A percentile compares a stretch with the other conserved stretches of the same genome.
phyloP scores from a whole-genome alignment of 2,113 vertebrate species.

The Circaetus gallicus region DNA sequence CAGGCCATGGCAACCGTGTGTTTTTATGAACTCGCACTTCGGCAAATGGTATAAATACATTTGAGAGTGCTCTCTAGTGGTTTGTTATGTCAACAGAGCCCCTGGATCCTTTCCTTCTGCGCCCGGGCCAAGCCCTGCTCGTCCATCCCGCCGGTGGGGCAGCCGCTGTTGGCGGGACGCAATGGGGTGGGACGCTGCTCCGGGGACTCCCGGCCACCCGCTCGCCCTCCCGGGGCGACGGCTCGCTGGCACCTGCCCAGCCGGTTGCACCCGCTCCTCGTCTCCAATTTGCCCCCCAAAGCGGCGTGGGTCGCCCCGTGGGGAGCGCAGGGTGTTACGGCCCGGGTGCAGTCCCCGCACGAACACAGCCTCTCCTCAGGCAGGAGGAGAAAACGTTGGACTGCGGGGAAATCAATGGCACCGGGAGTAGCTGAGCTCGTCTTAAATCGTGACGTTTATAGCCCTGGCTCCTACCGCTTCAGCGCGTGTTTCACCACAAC shows the following conservation, averaged over 20 bases:
- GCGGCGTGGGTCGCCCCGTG: rapidly evolving
- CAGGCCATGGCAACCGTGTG: constrained; percentile 51
- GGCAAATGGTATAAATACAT: constrained; percentile 47
- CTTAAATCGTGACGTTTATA: rapidly evolving
- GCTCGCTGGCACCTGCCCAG: background rate
- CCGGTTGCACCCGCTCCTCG: rapidly evolving
- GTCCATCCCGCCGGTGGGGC: background rate
- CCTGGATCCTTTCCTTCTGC: constrained; percentile 37
- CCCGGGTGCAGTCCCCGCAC: rapidly evolving
- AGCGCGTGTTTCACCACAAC: background rate
- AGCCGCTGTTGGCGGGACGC: background rate
- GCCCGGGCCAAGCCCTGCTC: background rate
- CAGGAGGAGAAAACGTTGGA: background rate
- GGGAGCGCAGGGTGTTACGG: rapidly evolving
- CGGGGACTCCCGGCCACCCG: background rate
- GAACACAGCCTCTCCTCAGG: background rate
- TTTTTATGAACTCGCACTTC: constrained; percentile 46
- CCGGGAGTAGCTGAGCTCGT: background rate
- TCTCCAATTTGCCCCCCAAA: rapidly evolving
- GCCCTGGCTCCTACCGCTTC: background rate
- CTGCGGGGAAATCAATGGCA: rapidly evolving
- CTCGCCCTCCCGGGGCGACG: rapidly evolving
- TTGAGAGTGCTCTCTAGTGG: constrained; percentile 64
- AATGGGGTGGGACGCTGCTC: background rate
- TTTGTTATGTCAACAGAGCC: constrained; percentile 53